phyloP scores from a whole-genome alignment of 2,888 invertebrate genomes.

The Pinctada fucata region DNA sequence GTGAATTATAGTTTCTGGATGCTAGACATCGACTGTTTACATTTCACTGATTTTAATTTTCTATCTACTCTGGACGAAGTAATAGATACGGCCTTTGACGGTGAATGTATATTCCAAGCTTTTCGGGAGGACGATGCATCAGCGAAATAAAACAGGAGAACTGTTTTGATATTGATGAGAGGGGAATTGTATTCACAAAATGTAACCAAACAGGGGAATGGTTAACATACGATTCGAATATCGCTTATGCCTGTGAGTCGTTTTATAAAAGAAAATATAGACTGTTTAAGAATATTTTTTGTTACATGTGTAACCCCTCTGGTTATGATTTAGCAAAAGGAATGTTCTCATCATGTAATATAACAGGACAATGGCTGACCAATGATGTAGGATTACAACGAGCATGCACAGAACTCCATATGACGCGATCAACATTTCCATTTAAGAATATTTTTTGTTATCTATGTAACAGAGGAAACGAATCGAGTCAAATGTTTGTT shows the following conservation, averaged over 20 bases:
- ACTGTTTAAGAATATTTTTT: constrained; percentile 1
- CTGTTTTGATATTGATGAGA: background rate
- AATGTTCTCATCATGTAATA: background rate
- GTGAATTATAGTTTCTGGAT: background rate
- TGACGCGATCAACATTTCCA: background rate
- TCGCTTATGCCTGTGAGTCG: background rate
- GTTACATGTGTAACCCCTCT: background rate
- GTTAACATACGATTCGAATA: background rate
- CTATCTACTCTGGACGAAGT: background rate
- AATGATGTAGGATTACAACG: background rate
- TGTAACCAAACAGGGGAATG: background rate
- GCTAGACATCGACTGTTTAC: background rate
- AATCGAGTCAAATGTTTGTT: background rate
- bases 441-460: background rate
- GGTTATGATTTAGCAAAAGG: background rate
- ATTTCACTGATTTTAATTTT: background rate
- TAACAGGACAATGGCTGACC: background rate
- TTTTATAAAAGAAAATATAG: background rate
- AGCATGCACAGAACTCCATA: background rate
- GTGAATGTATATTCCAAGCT: background rate
- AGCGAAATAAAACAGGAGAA: too few species aligned
- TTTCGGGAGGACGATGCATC: background rate
- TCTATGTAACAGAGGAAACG: background rate
- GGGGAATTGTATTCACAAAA: background rate
- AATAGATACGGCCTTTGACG: background rate